Base-by-base conservation (phyloP, 2,113 vertebrate genomes). In the Podocnemis expansa region DNA sequence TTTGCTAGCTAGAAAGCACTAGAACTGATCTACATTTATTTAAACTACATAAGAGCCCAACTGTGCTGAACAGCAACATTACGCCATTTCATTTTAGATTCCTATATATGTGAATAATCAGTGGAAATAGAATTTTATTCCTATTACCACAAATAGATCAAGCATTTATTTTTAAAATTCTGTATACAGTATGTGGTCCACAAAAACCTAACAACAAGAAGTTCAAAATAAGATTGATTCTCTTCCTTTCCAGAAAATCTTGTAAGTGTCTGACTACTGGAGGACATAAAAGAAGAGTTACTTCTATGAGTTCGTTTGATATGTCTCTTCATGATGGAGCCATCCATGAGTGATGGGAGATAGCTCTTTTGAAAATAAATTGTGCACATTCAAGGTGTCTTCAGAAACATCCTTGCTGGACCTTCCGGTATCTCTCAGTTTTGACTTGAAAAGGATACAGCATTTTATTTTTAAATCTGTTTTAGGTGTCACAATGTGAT, bases 321-420 rank as follows among this genome's bases (percentile, higher is more conserved):
- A 98, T 92, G 47, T 84, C 95, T 95, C 90, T 98, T 97, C 95
- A 97, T 97, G 97, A 95, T 96, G 93, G 88, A 98, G 96, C 97
- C 97, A 98, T 97, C 98, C 96, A 96, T 60, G 88, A 97, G 96
- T 97, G 97, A 98, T 98, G 96, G 97, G 93, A 98, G 97, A 98
- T 97, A 97, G 97, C 84, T 96, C 97, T 98, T 98, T 98, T 98
- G 98, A 98, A 98, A 98, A 97, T 98, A 98, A 98, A 98, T 98
- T 97, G 97, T 93, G 93, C 88, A 93, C 95, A 98, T 97, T 98
- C 98, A 98, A 98, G 63, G 97, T 96, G 94, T 96, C 96, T 97
- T 98, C 97, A 97, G 97, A 97, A 97, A 96, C 96, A 96, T 97
- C 97, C 97, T 97, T 97, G 96, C 97, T 98, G 97, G 94, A 97